A percentile compares a stretch with the other conserved stretches of the same genome.
Evolutionary conservation across 2,113 vertebrate genomes (phyloP).

Genomic region (Ciconia maguari): DNA sequence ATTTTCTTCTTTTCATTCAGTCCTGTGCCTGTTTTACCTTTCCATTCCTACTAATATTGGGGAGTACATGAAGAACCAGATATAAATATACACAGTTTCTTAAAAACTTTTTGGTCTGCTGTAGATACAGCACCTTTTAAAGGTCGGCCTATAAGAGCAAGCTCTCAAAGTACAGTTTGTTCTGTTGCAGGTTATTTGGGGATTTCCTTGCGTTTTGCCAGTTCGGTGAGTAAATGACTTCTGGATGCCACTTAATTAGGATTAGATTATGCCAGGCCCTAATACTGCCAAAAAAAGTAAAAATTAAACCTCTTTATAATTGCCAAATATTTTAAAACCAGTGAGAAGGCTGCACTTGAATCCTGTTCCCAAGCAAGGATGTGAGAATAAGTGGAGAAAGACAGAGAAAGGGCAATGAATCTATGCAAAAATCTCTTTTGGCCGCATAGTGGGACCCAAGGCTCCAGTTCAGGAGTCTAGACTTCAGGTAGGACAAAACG

Average conservation of each 20-base stretch:
- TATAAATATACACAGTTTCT: background rate
- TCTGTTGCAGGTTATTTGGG: background rate
- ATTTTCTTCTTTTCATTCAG: background rate
- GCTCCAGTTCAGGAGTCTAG: background rate
- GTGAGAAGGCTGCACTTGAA: background rate
- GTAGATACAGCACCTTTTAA: background rate
- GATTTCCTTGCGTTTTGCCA: background rate
- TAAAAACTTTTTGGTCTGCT: background rate
- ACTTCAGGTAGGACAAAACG: background rate
- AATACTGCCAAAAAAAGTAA: background rate
- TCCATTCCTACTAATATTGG: background rate
- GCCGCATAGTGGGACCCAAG: accelerated
- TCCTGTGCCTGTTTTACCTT: background rate
- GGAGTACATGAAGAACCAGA: background rate
- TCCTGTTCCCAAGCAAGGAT: background rate
- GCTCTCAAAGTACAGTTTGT: background rate
- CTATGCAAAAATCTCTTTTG: background rate
- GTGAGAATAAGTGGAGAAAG: background rate
- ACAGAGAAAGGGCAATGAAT: background rate
- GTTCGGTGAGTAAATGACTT: background rate
- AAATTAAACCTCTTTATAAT: background rate
- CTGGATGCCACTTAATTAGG: background rate
- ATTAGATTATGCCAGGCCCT: background rate
- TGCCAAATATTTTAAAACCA: background rate
- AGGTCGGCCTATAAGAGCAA: background rate